phyloP scores from a whole-genome alignment of 2,888 invertebrate genomes.

The Eupithecia pulchellata region DNA sequence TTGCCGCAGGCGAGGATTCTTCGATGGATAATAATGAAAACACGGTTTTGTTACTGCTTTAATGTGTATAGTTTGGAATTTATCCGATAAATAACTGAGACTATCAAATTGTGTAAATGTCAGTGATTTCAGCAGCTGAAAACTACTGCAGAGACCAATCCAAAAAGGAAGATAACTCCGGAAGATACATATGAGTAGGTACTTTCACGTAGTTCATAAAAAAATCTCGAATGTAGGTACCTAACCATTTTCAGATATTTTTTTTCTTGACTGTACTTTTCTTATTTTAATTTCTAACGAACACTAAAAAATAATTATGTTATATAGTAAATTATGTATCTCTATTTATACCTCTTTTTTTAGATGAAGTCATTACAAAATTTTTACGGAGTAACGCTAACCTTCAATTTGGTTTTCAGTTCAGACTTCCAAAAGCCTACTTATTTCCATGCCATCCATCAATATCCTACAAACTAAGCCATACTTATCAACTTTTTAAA shows the following conservation, averaged over 20 bases:
- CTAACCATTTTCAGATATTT: not conserved
- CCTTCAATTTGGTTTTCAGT: not conserved
- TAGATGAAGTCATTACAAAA: not conserved
- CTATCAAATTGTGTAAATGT: too few species aligned
- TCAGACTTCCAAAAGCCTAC: not conserved
- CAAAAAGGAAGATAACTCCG: too few species aligned
- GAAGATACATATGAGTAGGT: too few species aligned
- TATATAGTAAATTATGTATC: too few species aligned
- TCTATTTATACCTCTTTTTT: too few species aligned
- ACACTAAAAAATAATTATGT: too few species aligned
- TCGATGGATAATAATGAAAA: constrained; percentile 15
- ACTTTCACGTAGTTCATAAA: not conserved
- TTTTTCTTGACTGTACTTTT: not conserved
- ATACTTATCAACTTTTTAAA: constrained; percentile 7
- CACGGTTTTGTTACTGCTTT: not conserved
- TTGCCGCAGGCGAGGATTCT: constrained; percentile 27
- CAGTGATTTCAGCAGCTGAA: too few species aligned
- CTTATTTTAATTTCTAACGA: not conserved
- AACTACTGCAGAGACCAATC: too few species aligned
- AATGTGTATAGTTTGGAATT: not conserved
- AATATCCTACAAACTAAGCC: not conserved
- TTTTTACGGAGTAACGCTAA: not conserved
- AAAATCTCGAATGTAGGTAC: too few species aligned
- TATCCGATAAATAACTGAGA: too few species aligned
- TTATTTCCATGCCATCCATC: not conserved